Base-by-base conservation (phyloP, 1,140 invertebrate genomes). In the Venustaconcha ellipsiformis region DNA sequence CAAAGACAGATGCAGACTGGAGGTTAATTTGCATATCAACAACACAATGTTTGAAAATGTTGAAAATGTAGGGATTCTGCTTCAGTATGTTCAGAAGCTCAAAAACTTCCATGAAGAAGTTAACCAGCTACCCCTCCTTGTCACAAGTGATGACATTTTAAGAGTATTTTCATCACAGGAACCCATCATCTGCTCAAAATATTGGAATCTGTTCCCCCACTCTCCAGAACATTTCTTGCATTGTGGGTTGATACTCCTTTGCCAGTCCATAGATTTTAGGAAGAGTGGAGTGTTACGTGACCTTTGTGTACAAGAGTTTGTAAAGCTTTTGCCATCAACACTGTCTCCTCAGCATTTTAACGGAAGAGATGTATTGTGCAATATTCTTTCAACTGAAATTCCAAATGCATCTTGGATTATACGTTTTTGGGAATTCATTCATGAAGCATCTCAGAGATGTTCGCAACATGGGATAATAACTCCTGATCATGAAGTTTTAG, bases 121-220 rank as follows among this genome's bases (percentile, higher is more conserved):
- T 26, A 26, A 60, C 18, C 64, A 58, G 23, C 57, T 74, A 13
- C 72, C 72, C 4, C n/a, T 74, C 55, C 18, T 67, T n/a, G 13
- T 74, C 23, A 74, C 72, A 48, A 57, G 56, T 17, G 72, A 74
- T 74, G 72, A 65, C 23, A 11, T 59, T 59, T 18, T 74, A 18
- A 56, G 63, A 57, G 56, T 72, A 2, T 64, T 20, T 65, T 72
- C 70, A 6, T 60, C 17, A 23, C 17, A 57, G 14, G 0, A 18
- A 8, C 55, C 62, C 12, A 37, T 72, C 3, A 65, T 72, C 48
- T 11, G 64, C n/a, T 72, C 70, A 17, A 15, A 65, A 57, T 66
- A 57, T 58, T 48, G 18, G 8, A 18, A 64, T 48, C 57, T 72
- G 12, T 56, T 72, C 57, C 48, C 55, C 12, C 18, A 56, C 1